Base-by-base conservation (phyloP, 1,140 invertebrate species). In the Pinna nobilis region DNA sequence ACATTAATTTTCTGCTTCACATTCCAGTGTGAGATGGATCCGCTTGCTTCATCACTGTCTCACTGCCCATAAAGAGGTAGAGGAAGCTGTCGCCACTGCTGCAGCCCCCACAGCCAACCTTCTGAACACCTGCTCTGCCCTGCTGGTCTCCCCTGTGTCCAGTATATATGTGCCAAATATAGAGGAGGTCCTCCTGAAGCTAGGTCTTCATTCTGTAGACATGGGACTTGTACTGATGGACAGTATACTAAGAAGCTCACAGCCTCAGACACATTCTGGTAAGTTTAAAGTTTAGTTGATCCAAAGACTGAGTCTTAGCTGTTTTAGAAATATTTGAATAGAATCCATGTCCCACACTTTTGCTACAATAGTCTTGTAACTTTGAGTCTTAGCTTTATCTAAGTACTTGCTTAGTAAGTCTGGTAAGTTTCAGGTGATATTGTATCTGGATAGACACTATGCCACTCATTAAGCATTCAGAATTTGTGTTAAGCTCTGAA, bases 111-210 rank as follows among this genome's bases (percentile, higher is more conserved):
- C 93, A 37, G 91, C 92, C 2, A 92, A 93, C 60, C 91, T 95
- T 6, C 87, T 95, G 2, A 92, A 93, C 82, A 92, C 94, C 1
- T 94, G 93, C 79, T 94, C 94, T 77, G 93, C 93, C 20, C 90
- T 95, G 28, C 86, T 96, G 3, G 88, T 95, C 37, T 92, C 94
- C 11, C 93, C 94, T 72, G 91, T 91, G 90, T 70, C 92, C 32
- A 83, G 79, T 59, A 76, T 88, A 3, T 89, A 89, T 61, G 75
- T 83, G 3, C 75, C 84, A 20, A 87, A 89, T 64, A 86, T 90
- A 37, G 87, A 90, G 64, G 77, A 85, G 7, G 88, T 90, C 6
- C 70, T 91, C 7, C 84, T 90, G 18, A 85, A 86, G 50, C 77
- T 91, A 44, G 89, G 90, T 11, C 80, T 87, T 51, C 83, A 86